Evolutionary conservation across 2,888 invertebrate genomes (phyloP), one percentile per base, ranked within the genome.

Genomic region (Sylvicola fuscatus): DNA sequence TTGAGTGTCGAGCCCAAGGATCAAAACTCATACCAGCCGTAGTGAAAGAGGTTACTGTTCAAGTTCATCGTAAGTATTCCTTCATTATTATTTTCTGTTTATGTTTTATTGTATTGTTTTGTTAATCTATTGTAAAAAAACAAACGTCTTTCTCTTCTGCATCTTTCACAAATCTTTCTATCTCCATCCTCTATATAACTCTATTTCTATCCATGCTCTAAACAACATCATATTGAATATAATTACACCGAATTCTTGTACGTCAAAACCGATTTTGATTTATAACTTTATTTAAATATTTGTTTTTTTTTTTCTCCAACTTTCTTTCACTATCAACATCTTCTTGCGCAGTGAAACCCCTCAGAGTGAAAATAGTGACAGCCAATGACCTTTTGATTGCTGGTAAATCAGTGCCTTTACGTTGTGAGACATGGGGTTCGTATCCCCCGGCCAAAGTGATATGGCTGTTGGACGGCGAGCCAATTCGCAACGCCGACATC

Each of bases 391-490:
- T 74, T 37, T 67, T 81, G 38, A 72, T 77, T 42, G 77, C 77
- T 6, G 78, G 79, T 6, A 73, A 73, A 48, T 71, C 78, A 41
- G 69, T 78, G 46, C 72, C 72, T 35, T 69, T 77, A 43, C 70
- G 73, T 41, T 84, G 84, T 54, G 81, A 81, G 48, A 76, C 81
- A 29, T 70, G 77, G 53, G 84, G 84, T 27, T 83, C 83, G 34
- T 76, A 75, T 53, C 84, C 84, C 14, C 73, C 82, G 11, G 83
- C 84, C 3, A 78, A 78, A 53, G 70, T 84, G 40, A 68, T 75
- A 47, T 84, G 83, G 84, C 69, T 78, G 42, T 64, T 84, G 44
- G 79, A 78, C 49, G 72, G 71, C 40, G 69, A 70, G 47, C 62
- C 68, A 44, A 68, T 76, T 48, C 64, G 66, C 45, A 69, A 68